Base-by-base conservation (phyloP, 2,797 vertebrate species). In the Glossophaga mutica region DNA sequence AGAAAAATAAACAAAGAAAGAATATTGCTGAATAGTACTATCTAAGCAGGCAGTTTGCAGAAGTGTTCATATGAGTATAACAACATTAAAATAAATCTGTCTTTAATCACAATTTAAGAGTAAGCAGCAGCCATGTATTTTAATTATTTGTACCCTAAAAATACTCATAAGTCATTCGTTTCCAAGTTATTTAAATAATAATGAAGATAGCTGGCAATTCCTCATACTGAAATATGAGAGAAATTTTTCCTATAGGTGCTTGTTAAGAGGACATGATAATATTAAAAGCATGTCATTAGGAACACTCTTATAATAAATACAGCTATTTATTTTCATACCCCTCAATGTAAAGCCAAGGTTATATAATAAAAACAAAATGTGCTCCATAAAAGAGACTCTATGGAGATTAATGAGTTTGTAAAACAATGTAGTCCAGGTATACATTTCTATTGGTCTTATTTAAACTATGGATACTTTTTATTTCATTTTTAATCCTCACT, bases 1-100 rank as follows among this genome's bases (percentile, higher is more conserved):
- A 74, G 91, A 93, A 90, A 18, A 83, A 83, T 68, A 77, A 94
- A 44, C 52, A n/a, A 90, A 93, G 62, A 73, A 73, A 22, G 26
- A 84, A 89, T 46, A 65, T 29, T 91, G 48, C 29, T 68, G 4
- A 73, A 79, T 34, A 8, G 3, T 48, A 44, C 18, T 73, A 39
- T 29, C 19, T 86, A 82, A 55, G 29, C 7, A 62, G 48, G 26
- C 15, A 83, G 73, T 89, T 86, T 92, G 44, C 0, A 70, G 14
- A 26, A 55, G 2, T 70, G 87, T 57, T 70, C 22, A 55, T 39
- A 0, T 74, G 37, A 89, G 78, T 19, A 68, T 8, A 6, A 78
- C 8, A 42, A 39, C 67, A 76, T 42, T 83, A 92, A 91, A 94
- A 79, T 92, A 87, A 88, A 65, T 87, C 12, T 39, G 32, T 26